A percentile compares a stretch with the other conserved stretches of the same genome.
phyloP scores from a whole-genome alignment of 2,797 vertebrate genomes.

The Pteropus rufus region DNA sequence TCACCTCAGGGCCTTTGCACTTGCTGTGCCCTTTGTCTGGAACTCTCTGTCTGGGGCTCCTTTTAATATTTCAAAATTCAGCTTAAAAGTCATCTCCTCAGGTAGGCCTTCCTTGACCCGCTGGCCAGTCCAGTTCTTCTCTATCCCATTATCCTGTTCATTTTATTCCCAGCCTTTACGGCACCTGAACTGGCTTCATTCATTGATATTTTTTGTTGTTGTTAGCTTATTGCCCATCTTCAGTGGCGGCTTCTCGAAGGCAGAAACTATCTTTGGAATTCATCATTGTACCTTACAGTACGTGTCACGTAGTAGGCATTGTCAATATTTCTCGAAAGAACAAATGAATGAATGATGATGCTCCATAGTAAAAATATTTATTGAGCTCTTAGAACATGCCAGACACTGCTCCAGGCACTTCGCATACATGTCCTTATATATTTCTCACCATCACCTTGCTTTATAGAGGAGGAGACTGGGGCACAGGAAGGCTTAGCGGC shows the following conservation, averaged over 20 bases:
- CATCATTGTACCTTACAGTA: accelerated
- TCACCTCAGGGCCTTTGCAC: background rate
- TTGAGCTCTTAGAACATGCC: background rate
- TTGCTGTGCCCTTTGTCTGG: background rate
- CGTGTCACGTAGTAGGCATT: background rate
- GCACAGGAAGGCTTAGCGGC: background rate
- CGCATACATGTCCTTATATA: accelerated
- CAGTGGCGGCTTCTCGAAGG: background rate
- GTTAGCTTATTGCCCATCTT: background rate
- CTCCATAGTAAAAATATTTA: no score
- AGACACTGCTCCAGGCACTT: background rate
- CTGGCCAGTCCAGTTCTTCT: accelerated
- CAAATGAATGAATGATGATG: background rate
- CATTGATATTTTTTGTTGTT: background rate
- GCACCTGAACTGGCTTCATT: background rate
- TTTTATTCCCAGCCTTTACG: background rate
- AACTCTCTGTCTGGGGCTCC: background rate
- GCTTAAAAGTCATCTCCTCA: background rate
- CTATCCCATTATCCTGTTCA: background rate
- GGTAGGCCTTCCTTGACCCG: background rate
- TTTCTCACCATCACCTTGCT: background rate
- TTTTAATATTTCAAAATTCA: background rate
- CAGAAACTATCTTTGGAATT: background rate
- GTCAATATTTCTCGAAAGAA: background rate
- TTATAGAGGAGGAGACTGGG: background rate